Conservation (phyloP, 2,113 vertebrate species). For the Todiramphus saurophagus region DNA sequence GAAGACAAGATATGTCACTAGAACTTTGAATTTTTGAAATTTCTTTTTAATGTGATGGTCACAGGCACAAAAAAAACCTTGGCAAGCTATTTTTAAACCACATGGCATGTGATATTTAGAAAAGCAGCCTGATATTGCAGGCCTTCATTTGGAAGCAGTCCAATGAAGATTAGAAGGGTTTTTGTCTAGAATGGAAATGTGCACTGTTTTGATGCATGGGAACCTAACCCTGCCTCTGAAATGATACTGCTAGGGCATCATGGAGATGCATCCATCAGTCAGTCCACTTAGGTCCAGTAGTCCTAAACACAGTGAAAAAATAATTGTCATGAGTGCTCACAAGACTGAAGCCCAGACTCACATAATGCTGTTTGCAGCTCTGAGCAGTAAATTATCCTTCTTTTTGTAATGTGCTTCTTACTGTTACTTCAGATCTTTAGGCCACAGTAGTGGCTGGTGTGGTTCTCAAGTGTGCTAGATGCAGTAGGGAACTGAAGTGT, state of each 20-base stretch:
- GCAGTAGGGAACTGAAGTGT: no score
- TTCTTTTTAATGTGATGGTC: not conserved
- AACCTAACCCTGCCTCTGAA: not conserved
- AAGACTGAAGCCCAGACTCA: not conserved
- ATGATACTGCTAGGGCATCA: fast-evolving
- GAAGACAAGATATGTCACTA: not conserved
- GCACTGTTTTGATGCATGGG: not conserved
- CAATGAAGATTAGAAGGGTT: not conserved
- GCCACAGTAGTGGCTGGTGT: not conserved
- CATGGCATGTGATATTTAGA: not conserved
- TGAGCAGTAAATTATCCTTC: not conserved
- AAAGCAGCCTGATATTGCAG: not conserved
- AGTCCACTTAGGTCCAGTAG: not conserved
- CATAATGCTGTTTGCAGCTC: not conserved
- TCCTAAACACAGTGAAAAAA: not conserved
- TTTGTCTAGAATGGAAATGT: not conserved
- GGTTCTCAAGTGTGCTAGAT: no score
- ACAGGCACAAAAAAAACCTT: not conserved
- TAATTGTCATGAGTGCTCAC: fast-evolving
- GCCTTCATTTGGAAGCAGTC: not conserved
- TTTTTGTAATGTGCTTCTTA: not conserved
- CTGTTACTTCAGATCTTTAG: not conserved
- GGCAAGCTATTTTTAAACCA: not conserved
- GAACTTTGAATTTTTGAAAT: slow-evolving; percentile 17
- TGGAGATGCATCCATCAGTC: not conserved